Evolutionary conservation across 2,888 invertebrate species (phyloP), one percentile per base, ranked within the genome.

Genomic region (Girardia tigrina): DNA sequence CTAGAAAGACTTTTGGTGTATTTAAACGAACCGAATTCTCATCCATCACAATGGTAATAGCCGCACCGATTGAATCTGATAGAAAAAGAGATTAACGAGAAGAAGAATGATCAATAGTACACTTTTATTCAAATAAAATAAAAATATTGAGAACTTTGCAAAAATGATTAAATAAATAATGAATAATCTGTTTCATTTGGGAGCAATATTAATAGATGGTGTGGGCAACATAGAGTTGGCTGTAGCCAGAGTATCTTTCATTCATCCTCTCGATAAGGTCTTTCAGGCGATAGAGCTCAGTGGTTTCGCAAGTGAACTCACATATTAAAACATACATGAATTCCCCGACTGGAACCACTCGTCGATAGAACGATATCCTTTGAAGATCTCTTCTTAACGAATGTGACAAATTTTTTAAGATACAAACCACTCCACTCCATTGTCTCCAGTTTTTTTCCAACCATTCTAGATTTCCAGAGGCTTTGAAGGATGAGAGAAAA

Each of bases 391-490:
- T n/a, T 6, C 56, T n/a, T n/a, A 56, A 56, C 23, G 56, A 56
- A 56, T 56, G 56, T 20, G 56, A 56, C n/a, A 56, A 23, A 56
- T 56, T 56, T n/a, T 56, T 56, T 23, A 56, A 56, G 23, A 56
- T 56, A 56, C 56, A 56, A n/a, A 56, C 56, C 6, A 56, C 56
- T 8, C 56, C 56, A 6, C 20, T 56, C 56, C 56, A 56, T 56
- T 56, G 56, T 56, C 56, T 56, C 56, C 56, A 56, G 56, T 56
- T 56, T 56, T 56, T 56, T n/a, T 56, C 56, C 56, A 56, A n/a
- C 56, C 56, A 56, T 12, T 56, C 56, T n/a, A 56, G 23, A 56
- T 56, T 56, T 56, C 56, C 56, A 56, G 56, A 56, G 23, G 56
- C 56, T 56, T 56, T 56, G 56, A 56, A 56, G 23, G 56, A 56